Percentiles rank a stretch among this genome's conserved stretches.
Conservation (phyloP, 1,140 invertebrate species). For the Eciton burchellii region DNA sequence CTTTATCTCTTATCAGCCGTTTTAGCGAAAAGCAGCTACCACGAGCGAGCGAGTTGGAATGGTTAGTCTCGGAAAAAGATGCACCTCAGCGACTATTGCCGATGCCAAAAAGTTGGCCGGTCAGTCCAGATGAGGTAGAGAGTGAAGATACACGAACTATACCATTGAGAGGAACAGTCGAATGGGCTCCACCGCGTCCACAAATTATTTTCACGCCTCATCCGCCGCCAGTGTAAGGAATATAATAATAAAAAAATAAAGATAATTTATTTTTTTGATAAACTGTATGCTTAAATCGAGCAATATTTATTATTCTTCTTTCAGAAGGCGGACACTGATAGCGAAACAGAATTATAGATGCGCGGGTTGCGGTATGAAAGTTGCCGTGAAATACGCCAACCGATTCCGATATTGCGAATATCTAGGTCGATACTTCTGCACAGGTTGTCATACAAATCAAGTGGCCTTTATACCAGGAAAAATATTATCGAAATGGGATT, state of each 20-base stretch:
- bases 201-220: conserved; percentile 95
- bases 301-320: conserved; percentile 74
- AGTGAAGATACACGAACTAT: conserved; percentile 83
- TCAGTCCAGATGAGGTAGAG: conserved; percentile 88
- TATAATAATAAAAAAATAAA: not conserved
- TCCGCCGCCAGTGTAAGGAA: conserved; percentile 89
- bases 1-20: conserved; percentile 90
- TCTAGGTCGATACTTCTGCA: conserved; percentile 95
- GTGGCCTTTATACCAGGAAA: conserved; percentile 91
- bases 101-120: conserved; percentile 89
- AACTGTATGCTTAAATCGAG: not conserved
- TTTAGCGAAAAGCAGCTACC: conserved; percentile 93
- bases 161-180: conserved; percentile 89
- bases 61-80: conserved; percentile 93
- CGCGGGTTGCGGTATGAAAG: conserved; percentile 94
- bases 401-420: conserved; percentile 94
- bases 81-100: conserved; percentile 92
- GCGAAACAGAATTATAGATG: conserved; percentile 93
- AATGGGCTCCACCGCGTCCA: conserved; percentile 94
- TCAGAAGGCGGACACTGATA: conserved; percentile 88
- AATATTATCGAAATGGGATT: conserved; percentile 87
- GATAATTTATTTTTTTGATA: not conserved
- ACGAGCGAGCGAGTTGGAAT: conserved; percentile 92
- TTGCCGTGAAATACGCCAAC: conserved; percentile 90
- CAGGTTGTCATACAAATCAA: conserved; percentile 94